Evolutionary conservation across 2,797 vertebrate genomes (phyloP).

Genomic region (Pangasius sanitwongsei): DNA sequence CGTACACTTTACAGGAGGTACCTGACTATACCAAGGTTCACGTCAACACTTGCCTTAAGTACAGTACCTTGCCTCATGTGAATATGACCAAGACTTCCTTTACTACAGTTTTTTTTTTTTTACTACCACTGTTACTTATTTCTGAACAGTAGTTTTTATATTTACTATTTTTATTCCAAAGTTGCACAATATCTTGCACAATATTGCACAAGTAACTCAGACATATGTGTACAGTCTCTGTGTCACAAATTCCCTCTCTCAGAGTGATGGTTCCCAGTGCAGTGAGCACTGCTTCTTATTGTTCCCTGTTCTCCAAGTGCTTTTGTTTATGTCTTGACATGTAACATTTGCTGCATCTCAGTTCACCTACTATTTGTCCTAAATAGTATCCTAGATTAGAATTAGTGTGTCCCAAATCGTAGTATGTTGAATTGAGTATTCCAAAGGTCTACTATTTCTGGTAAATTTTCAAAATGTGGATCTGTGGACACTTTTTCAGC

Average conservation of each 20-base stretch:
- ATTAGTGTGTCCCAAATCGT: too few species aligned
- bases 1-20: neutral
- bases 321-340: neutral
- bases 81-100: neutral
- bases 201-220: neutral
- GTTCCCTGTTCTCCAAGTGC: neutral
- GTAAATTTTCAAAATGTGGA: too few species aligned
- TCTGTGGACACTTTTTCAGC: too few species aligned
- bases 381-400: too few species aligned
- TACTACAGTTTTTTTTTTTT: neutral
- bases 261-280: neutral
- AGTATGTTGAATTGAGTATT: too few species aligned
- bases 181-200: neutral
- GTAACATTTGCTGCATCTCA: neutral
- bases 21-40: neutral
- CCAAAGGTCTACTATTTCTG: too few species aligned
- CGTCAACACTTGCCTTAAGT: neutral
- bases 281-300: neutral
- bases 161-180: neutral
- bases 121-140: neutral
- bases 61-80: neutral
- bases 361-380: too few species aligned
- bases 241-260: neutral
- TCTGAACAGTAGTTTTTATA: neutral
- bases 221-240: neutral